These are phyloP conservation scores for Grammomys surdaster DNA, from an alignment of 2,113 vertebrate species.

Conservation along the genomic window DNA sequence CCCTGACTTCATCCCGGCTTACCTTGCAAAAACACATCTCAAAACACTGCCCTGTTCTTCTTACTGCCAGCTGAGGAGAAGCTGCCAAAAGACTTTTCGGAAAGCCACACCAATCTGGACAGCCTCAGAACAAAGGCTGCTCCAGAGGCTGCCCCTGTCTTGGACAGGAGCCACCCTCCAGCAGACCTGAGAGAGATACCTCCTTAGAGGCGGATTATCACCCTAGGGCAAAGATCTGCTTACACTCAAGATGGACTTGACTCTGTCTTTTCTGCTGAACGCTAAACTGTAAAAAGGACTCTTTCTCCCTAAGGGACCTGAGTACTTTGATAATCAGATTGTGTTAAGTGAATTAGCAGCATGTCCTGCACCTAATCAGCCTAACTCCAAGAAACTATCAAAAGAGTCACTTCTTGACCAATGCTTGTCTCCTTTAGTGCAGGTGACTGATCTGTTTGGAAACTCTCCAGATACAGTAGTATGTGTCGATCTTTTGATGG, in stretches of 20 bases:
- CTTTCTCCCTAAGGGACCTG: slow-evolving; percentile 62
- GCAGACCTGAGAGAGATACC: fast-evolving
- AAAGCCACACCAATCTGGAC: not conserved
- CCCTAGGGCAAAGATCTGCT: not conserved
- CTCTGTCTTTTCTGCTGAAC: slow-evolving; percentile 66
- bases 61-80: slow-evolving; percentile 1
- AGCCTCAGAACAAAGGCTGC: not conserved
- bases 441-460: not conserved
- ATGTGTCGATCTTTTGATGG: not conserved
- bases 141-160: not conserved
- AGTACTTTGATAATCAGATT: slow-evolving; percentile 57
- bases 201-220: not conserved
- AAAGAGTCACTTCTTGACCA: slow-evolving; percentile 61
- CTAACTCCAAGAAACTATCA: slow-evolving; percentile 43
- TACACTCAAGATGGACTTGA: slow-evolving; percentile 2
- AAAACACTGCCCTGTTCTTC: not conserved
- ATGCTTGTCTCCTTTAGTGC: not conserved
- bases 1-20: not conserved
- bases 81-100: slow-evolving; percentile 38
- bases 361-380: slow-evolving; percentile 47
- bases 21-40: slow-evolving; percentile 48
- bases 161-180: slow-evolving; percentile 3
- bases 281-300: slow-evolving; percentile 49
- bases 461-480: not conserved
- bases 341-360: slow-evolving; percentile 57